Conservation (phyloP, 2,113 vertebrate genomes). For the Rhegmatorhina hoffmannsi region DNA sequence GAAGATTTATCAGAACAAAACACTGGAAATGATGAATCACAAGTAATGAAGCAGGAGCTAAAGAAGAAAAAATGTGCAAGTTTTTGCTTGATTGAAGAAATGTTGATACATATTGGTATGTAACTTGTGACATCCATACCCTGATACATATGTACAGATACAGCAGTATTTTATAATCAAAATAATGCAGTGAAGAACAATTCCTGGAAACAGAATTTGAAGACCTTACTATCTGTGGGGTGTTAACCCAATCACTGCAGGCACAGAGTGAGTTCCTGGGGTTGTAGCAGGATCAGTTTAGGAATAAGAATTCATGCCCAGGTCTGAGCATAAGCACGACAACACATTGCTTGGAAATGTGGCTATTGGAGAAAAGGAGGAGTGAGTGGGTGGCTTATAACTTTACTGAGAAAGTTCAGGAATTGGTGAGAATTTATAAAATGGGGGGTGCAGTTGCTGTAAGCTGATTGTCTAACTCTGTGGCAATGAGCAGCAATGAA, state of each 20-base stretch:
- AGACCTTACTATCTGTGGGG: slow-evolving; percentile 16
- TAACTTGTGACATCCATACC: neutral
- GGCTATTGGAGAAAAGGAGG: neutral
- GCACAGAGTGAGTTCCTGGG: neutral
- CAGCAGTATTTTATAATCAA: slow-evolving; percentile 12
- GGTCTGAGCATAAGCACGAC: accelerated
- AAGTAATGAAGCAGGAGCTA: slow-evolving; percentile 58
- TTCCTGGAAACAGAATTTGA: neutral
- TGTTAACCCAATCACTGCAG: slow-evolving; percentile 3
- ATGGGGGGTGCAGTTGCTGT: neutral
- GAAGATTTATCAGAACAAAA: slow-evolving; percentile 65
- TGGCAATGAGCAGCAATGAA: neutral
- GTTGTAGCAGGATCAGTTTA: neutral
- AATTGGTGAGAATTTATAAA: slow-evolving; percentile 25
- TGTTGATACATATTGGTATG: slow-evolving; percentile 28
- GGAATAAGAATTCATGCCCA: neutral
- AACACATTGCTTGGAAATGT: neutral
- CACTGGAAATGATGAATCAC: slow-evolving; percentile 58
- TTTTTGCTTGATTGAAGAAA: slow-evolving; percentile 64
- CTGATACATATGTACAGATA: slow-evolving; percentile 11
- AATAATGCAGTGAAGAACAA: slow-evolving; percentile 8
- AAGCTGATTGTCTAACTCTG: slow-evolving; percentile 23
- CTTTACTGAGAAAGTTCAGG: neutral
- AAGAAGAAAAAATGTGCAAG: slow-evolving; percentile 26
- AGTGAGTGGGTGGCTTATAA: neutral